phyloP scores from a whole-genome alignment of 2,113 vertebrate genomes.

The Gavialis gangeticus region DNA sequence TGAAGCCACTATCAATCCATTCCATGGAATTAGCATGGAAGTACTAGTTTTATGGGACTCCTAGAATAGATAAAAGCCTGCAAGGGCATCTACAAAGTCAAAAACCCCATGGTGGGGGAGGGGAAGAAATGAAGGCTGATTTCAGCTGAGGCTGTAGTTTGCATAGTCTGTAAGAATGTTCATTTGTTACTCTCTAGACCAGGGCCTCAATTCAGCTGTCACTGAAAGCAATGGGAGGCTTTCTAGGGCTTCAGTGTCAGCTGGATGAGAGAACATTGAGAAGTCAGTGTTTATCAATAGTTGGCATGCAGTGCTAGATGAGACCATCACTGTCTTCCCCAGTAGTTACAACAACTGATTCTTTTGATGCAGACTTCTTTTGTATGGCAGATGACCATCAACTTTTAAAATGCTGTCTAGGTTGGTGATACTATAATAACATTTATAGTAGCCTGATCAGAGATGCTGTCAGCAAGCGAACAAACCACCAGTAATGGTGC shows the following conservation, averaged over 20 bases:
- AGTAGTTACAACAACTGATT: no score
- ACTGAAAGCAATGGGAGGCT: background rate
- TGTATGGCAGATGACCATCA: no score
- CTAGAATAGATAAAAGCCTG: constrained; percentile 54
- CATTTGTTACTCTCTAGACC: background rate
- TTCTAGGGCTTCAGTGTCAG: background rate
- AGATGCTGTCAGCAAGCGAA: no score
- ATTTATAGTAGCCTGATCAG: no score
- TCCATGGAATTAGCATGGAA: constrained; percentile 54
- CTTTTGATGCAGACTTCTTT: no score
- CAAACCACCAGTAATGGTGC: no score
- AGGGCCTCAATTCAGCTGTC: constrained; percentile 6
- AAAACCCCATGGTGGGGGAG: background rate
- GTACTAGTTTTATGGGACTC: constrained; percentile 36
- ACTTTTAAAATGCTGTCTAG: no score
- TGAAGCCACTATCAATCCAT: constrained; percentile 44
- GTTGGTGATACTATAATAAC: no score
- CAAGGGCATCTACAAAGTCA: constrained; percentile 48
- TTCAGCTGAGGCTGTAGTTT: constrained; percentile 5
- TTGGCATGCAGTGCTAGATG: background rate
- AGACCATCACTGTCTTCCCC: no score
- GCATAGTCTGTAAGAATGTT: background rate
- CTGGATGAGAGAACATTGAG: background rate
- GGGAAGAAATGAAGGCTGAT: background rate
- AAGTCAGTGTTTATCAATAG: background rate